A percentile compares a stretch with the other conserved stretches of the same genome.
phyloP scores from a whole-genome alignment of 2,113 vertebrate species.

The Sardina pilchardus region DNA sequence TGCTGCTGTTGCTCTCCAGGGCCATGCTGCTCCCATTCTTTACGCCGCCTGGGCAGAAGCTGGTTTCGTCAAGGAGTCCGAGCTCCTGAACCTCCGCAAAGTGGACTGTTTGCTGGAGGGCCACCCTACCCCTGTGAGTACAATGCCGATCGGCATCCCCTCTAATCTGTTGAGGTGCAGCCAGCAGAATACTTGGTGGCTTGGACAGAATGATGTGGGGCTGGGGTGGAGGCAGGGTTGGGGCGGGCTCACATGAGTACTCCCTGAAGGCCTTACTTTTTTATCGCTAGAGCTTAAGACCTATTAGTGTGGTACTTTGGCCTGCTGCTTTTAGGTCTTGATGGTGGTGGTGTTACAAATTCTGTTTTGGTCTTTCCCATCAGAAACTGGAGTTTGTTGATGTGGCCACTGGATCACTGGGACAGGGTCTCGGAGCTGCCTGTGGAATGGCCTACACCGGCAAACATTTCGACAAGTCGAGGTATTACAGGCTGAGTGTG shows the following conservation, averaged over 20 bases:
- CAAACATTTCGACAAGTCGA: slow-evolving; percentile 84
- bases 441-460: slow-evolving; percentile 90
- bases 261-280: background rate
- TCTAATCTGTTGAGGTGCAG: background rate
- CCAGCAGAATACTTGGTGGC: background rate
- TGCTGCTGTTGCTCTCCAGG: slow-evolving; percentile 53
- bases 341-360: background rate
- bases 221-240: no score
- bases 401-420: slow-evolving; percentile 79
- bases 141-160: background rate
- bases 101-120: slow-evolving; percentile 78
- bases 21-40: slow-evolving; percentile 79
- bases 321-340: background rate
- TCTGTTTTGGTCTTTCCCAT: background rate
- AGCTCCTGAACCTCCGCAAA: slow-evolving; percentile 77
- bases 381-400: slow-evolving; percentile 84
- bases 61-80: slow-evolving; percentile 71
- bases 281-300: background rate
- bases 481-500: slow-evolving; percentile 52
- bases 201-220: background rate
- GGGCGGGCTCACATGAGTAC: no score
- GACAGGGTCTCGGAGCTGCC: slow-evolving; percentile 81
- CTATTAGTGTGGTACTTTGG: background rate
- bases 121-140: slow-evolving; percentile 81
- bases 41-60: slow-evolving; percentile 79